Percentiles rank a stretch among this genome's conserved stretches.
Evolutionary conservation across 2,888 invertebrate species (phyloP).

Genomic region (Calliphora vomitoria): DNA sequence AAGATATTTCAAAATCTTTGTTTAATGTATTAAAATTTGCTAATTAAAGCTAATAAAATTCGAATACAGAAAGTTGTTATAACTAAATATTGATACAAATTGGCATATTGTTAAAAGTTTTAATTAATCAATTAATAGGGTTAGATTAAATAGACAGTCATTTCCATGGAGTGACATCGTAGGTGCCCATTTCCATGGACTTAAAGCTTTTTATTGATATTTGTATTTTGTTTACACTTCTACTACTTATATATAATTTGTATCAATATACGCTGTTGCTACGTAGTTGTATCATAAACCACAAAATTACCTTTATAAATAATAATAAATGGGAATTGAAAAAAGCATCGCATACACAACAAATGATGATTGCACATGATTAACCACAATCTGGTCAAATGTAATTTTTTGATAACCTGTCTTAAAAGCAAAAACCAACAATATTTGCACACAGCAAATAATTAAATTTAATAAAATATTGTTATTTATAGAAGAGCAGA

Average conservation of each 20-base stretch:
- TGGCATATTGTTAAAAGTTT: background rate
- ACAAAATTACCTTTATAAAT: slow-evolving; percentile 61
- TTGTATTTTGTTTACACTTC: background rate
- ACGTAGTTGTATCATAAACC: slow-evolving; percentile 12
- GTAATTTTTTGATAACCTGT: slow-evolving; percentile 50
- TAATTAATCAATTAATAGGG: no score
- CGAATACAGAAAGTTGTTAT: background rate
- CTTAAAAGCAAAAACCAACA: slow-evolving; percentile 27
- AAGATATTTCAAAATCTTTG: background rate
- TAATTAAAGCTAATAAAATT: background rate
- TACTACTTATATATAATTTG: background rate
- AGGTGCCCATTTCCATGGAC: background rate
- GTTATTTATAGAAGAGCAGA: background rate
- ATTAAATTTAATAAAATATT: slow-evolving; percentile 28
- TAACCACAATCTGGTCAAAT: slow-evolving; percentile 64
- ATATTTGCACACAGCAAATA: slow-evolving; percentile 34
- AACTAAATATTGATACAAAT: background rate
- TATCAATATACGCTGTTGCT: slow-evolving; percentile 22
- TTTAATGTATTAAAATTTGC: background rate
- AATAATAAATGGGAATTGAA: slow-evolving; percentile 54
- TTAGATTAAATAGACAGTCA: no score
- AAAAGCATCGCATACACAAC: background rate
- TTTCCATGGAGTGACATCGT: no score
- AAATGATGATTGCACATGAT: slow-evolving; percentile 58
- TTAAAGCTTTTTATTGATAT: background rate